A percentile compares a stretch with the other conserved stretches of the same genome.
Conservation (phyloP, 2,797 vertebrate species). For the Periophthalmus magnuspinnatus region DNA sequence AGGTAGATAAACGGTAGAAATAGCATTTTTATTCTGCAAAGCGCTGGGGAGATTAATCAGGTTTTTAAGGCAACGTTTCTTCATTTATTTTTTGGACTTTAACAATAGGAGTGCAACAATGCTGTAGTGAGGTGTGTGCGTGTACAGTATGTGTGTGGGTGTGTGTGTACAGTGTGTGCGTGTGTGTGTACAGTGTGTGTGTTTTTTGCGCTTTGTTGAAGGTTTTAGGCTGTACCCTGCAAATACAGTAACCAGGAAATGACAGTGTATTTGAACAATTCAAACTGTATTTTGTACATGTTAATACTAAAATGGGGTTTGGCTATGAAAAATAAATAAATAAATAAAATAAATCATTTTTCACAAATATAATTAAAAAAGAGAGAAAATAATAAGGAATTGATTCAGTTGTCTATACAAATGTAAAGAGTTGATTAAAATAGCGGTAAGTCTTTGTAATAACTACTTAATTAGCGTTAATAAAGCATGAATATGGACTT, state of each 20-base stretch:
- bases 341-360: neutral
- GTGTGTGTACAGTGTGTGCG: too few species aligned
- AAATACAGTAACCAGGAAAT: neutral
- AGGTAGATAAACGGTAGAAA: slow-evolving; percentile 53
- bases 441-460: neutral
- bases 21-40: slow-evolving; percentile 27
- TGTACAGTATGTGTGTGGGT: slow-evolving; percentile 4
- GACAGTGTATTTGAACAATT: neutral
- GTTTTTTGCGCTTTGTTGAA: neutral
- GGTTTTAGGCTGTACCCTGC: neutral
- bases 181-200: too few species aligned
- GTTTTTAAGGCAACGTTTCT: slow-evolving; percentile 27
- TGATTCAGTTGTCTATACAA: neutral
- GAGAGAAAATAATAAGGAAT: neutral
- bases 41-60: slow-evolving; percentile 52
- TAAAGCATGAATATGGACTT: too few species aligned
- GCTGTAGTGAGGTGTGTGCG: slow-evolving; percentile 12
- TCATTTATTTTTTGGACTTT: slow-evolving; percentile 28
- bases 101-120: slow-evolving; percentile 46
- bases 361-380: neutral
- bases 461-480: too few species aligned
- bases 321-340: neutral
- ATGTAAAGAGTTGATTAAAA: neutral
- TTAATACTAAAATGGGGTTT: too few species aligned
- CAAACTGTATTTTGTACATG: neutral